Base-by-base conservation (phyloP, 2,797 vertebrate species). In the Channa striata region DNA sequence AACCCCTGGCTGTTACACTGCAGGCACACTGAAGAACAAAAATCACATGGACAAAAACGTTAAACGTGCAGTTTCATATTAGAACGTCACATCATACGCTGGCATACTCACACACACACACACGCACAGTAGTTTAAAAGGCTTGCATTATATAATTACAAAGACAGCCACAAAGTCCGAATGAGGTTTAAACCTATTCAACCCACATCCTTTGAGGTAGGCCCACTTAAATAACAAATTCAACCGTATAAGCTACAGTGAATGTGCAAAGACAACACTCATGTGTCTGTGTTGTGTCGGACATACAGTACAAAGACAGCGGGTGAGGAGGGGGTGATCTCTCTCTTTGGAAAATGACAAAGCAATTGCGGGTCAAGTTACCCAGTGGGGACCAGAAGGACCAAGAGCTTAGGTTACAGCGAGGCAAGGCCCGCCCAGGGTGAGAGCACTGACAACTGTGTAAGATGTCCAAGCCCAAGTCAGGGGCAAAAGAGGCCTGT, bases 361-460 rank as follows among this genome's bases (percentile, higher is more conserved):
- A 91, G 88, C 87, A 86, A 71, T 87, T 72, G 39, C 49, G 81
- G 90, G 81, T 94, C 92, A 86, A 74, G 85, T 94, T 92, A 90
- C 92, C 86, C 81, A 79, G 68, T 59, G 61, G 87, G 81, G 82
- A 91, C 81, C 74, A 79, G 77, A 74, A 80, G 82, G 87, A 87
- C 80, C 61, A n/a, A 58, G 62, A 75, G 87, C 79, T 93, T 87
- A 54, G 81, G 86, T 93, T 93, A 92, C 92, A 81, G 50, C 6
- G 16, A 62, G 80, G 75, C 75, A 74, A 62, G 68, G 78, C 80
- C 87, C 59, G 79, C 83, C 84, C 74, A 85, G 75, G 46, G 52
- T 57, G 61, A 67, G 61, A 59, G 39, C 73, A 81, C 72, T 85
- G 82, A 86, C 80, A 82, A 78, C 63, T 64, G 77, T 51, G 52